Percentiles rank a stretch among this genome's conserved stretches.
Conservation (phyloP, 2,113 vertebrate species). For the Oceanodroma tethys region DNA sequence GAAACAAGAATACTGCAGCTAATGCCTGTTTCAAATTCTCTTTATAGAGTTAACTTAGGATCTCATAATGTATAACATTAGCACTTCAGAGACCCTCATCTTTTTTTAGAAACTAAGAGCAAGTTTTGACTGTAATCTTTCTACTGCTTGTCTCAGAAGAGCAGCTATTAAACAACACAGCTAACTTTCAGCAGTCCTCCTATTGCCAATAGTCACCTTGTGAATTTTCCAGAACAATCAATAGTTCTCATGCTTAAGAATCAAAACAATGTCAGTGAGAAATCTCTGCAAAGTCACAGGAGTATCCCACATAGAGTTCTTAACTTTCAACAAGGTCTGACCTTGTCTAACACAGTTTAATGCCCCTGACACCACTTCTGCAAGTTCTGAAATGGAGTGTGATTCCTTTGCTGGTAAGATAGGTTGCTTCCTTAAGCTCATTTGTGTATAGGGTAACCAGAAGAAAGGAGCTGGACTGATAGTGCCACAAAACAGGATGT, state of each 20-base stretch:
- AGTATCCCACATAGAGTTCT: not conserved
- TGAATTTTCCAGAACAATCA: not conserved
- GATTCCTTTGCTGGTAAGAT: not conserved
- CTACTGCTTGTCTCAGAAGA: not conserved
- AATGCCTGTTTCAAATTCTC: not conserved
- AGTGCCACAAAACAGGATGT: not conserved
- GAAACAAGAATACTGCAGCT: not conserved
- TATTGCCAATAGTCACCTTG: not conserved
- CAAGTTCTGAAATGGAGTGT: not conserved
- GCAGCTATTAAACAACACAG: not conserved
- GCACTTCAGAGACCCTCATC: not conserved
- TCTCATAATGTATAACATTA: not conserved
- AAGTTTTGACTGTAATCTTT: constrained; percentile 7
- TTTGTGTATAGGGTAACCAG: not conserved
- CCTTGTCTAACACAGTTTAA: not conserved
- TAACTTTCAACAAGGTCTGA: not conserved
- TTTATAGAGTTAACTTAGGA: not conserved
- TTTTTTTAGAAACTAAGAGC: not conserved
- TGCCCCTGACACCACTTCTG: not conserved
- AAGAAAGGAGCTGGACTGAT: not conserved
- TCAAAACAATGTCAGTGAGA: not conserved
- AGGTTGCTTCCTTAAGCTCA: not conserved
- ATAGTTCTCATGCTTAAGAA: not conserved
- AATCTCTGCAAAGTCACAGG: not conserved
- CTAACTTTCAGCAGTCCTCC: not conserved